These are phyloP conservation scores for Salvelinus sp. DNA, from an alignment of 2,113 vertebrate genomes.

Conservation along the genomic window DNA sequence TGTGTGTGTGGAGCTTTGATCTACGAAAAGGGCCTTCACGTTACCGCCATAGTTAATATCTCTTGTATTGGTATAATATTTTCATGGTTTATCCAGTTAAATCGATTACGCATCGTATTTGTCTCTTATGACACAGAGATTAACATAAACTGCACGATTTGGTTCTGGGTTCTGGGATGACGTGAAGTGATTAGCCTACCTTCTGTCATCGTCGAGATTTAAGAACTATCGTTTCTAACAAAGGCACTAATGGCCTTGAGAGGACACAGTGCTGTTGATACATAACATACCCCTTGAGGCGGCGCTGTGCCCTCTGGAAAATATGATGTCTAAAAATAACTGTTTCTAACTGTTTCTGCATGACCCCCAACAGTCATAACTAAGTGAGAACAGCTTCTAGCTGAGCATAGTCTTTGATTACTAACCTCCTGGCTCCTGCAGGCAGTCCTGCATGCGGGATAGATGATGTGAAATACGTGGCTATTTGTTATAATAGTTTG, in stretches of 20 bases:
- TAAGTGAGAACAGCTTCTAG: slow-evolving; percentile 28
- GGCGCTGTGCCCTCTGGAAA: slow-evolving; percentile 28
- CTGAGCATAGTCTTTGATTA: slow-evolving; percentile 12
- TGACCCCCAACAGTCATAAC: slow-evolving; percentile 9
- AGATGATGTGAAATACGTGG: background rate
- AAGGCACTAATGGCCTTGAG: background rate
- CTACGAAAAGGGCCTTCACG: background rate
- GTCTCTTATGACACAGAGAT: no score
- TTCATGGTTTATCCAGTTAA: no score
- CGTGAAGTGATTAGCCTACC: no score
- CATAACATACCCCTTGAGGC: slow-evolving; percentile 11
- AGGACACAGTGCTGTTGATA: slow-evolving; percentile 10
- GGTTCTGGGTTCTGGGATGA: no score
- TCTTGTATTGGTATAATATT: background rate
- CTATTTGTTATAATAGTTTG: background rate
- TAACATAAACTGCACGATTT: no score
- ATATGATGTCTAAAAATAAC: slow-evolving; percentile 11
- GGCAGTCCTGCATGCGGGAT: background rate
- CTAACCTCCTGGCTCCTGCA: slow-evolving; percentile 1
- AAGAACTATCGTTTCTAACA: background rate
- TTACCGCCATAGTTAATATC: background rate
- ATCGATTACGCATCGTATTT: no score
- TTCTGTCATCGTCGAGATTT: background rate
- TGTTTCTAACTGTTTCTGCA: background rate
- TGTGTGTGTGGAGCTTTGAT: slow-evolving; percentile 31